Base-by-base conservation (phyloP, 1,140 invertebrate genomes). In the Idris sp. region DNA sequence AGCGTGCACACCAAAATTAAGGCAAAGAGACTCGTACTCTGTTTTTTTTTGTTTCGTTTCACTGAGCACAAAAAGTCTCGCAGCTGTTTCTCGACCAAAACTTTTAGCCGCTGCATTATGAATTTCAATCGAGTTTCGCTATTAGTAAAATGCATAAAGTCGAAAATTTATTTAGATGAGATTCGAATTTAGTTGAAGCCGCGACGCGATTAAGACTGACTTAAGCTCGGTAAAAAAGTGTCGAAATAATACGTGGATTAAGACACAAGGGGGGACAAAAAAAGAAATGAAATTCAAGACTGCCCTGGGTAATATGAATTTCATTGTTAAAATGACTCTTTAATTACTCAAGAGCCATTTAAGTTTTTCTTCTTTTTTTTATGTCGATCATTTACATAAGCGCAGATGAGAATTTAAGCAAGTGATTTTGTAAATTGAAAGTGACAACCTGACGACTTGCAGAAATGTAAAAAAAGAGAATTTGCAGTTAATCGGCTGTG, bases 111-210 rank as follows among this genome's bases (percentile, higher is more conserved):
- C 15, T n/a, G 36, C 56, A 58, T 68, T 74, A 74, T 68, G 62
- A 74, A 74, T 74, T 68, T 68, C 49, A 74, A 74, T 74, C 56
- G 72, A 62, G 48, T 49, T 64, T 51, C 54, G 51, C 43, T 59
- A 43, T 58, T 68, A 58, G 71, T 54, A 43, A 67, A 71, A 71
- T 71, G 15, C 28, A 41, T 48, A 68, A 72, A 72, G 10, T 67
- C 40, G 67, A 67, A 54, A 67, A 71, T 76, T 49, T 76, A 76
- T 76, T 76, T 72, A 62, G 67, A 71, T 71, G 67, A 62, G 54
- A 71, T 72, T 71, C 67, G 35, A 44, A 76, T 67, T 76, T 43
- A 30, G 73, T 46, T 61, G 14, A 26, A 58, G 61, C 44, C n/a
- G 54, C 0, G 53, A 7, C 43, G 64, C 61, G 73, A 71, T 76